Evolutionary conservation across 1,140 invertebrate genomes (phyloP).

Genomic region (Lordiphosa collinella): DNA sequence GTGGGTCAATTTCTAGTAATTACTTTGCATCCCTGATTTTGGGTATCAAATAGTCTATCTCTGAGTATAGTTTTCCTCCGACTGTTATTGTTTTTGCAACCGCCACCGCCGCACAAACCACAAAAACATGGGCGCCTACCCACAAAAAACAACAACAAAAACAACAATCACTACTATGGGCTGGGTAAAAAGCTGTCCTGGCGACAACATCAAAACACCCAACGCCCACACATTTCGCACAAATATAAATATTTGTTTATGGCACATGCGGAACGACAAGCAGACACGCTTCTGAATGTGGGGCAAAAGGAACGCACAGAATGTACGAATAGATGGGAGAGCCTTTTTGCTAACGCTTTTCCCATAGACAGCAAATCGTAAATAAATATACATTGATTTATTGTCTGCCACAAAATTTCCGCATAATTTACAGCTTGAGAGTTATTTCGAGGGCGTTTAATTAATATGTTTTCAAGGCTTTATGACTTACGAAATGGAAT

Average conservation of each 20-base stretch:
- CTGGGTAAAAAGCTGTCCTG: background rate
- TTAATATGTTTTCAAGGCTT: slow-evolving; percentile 36
- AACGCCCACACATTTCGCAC: slow-evolving; percentile 51
- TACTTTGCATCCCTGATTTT: too few species aligned
- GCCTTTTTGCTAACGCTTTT: slow-evolving; percentile 35
- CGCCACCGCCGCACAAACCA: slow-evolving; percentile 15
- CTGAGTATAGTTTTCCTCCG: background rate
- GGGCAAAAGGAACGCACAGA: slow-evolving; percentile 6
- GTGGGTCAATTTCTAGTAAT: too few species aligned
- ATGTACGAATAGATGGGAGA: slow-evolving; percentile 19
- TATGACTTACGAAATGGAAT: background rate
- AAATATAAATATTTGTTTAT: slow-evolving; percentile 71
- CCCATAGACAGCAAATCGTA: slow-evolving; percentile 43
- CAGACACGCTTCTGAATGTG: slow-evolving; percentile 39
- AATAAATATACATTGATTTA: slow-evolving; percentile 58
- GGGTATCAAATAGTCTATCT: background rate
- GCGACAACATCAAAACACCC: slow-evolving; percentile 8
- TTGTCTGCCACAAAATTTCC: slow-evolving; percentile 37
- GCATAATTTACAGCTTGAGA: slow-evolving; percentile 37
- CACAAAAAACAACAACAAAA: slow-evolving; percentile 16
- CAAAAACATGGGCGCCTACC: slow-evolving; percentile 20
- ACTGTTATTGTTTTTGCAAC: slow-evolving; percentile 1
- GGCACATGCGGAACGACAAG: slow-evolving; percentile 39
- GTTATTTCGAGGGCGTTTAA: slow-evolving; percentile 31
- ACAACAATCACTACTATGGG: background rate